These are phyloP conservation scores for Aspidapion aeneum DNA, from an alignment of 2,888 invertebrate species.

Conservation along the genomic window DNA sequence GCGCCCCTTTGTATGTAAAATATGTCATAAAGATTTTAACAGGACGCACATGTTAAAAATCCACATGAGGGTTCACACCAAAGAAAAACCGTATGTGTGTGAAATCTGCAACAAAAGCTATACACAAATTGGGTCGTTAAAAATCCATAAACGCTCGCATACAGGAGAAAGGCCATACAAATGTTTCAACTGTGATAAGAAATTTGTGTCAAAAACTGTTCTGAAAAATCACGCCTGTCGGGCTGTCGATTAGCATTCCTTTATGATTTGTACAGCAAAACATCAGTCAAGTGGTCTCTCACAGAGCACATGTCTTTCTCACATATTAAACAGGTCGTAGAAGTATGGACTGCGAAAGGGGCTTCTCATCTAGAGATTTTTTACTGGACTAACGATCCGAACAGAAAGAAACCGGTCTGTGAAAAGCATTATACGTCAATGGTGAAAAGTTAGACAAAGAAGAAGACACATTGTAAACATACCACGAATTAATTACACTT, in stretches of 20 bases:
- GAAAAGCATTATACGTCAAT: neutral
- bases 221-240: slow-evolving; percentile 34
- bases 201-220: slow-evolving; percentile 30
- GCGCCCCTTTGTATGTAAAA: slow-evolving; percentile 31
- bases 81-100: slow-evolving; percentile 21
- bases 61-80: slow-evolving; percentile 24
- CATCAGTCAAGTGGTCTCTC: slow-evolving; percentile 19
- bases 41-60: slow-evolving; percentile 14
- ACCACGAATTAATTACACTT: neutral
- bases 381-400: slow-evolving; percentile 10
- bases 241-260: no score
- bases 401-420: neutral
- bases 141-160: slow-evolving; percentile 51
- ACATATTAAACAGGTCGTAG: slow-evolving; percentile 22
- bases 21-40: slow-evolving; percentile 6
- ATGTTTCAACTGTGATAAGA: slow-evolving; percentile 34
- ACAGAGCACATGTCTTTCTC: slow-evolving; percentile 18
- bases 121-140: slow-evolving; percentile 51
- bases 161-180: slow-evolving; percentile 33
- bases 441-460: neutral
- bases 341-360: slow-evolving; percentile 27
- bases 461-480: neutral
- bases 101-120: slow-evolving; percentile 50
- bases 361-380: slow-evolving; percentile 19
- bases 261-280: slow-evolving; percentile 24